Evolutionary conservation across 2,797 vertebrate genomes (phyloP), one percentile per base, ranked within the genome.

Genomic region (Sarcoramphus papa): DNA sequence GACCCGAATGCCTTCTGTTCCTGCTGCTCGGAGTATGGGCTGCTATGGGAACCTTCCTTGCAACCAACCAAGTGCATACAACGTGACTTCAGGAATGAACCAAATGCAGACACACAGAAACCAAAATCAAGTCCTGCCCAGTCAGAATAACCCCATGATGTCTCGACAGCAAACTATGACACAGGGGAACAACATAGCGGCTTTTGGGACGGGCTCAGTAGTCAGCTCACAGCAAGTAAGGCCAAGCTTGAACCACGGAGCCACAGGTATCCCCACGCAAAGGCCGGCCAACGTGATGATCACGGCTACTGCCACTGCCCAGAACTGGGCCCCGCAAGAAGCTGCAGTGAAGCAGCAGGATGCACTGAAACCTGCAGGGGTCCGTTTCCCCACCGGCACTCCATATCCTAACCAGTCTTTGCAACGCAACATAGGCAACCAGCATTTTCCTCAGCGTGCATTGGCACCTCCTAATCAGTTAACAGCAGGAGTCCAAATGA

Each of bases 381-480:
- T 98, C n/a, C 98, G 98, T 88, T 98, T 99, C 92, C 96, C 98
- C 14, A 54, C 98, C 0, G 98, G 98, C 73, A 93, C 98, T 5
- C 95, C 98, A 1, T 98, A 98, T 86, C 88, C 98, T n/a, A 99
- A 90, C 89, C 98, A 98, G 97, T 92, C 98, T 2, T 80, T 98
- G 62, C 99, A 98, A 76, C 97, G 98, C 93, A 98, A 95, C 2
- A 91, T 98, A 43, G 97, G 98, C 21, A 98, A 95, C 97, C 98
- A 98, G 87, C 98, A 98, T 35, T 99, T 99, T 92, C 93, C 98
- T 93, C 99, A 98, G 86, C 98, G 98, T 88, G 97, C 98, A 33
- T 72, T 99, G 47, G 98, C 98, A 31, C 98, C 99, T 50, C 98
- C 99, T 20, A 99, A 98, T 96, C 99, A 99, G 92, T 97, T 99